phyloP scores from a whole-genome alignment of 1,140 invertebrate species.

The Parapsyche elsis region DNA sequence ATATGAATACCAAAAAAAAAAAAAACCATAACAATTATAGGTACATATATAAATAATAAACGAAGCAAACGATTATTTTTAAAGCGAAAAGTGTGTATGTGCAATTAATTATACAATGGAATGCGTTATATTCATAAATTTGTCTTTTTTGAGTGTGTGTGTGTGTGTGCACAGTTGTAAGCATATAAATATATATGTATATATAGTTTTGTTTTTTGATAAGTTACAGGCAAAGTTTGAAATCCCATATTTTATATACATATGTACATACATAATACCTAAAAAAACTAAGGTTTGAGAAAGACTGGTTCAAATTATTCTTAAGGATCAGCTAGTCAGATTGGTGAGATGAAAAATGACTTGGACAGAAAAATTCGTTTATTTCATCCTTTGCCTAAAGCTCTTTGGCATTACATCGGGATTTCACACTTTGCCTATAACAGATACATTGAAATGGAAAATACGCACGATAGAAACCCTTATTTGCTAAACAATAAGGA shows the following conservation, averaged over 20 bases:
- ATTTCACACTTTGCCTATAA: no score
- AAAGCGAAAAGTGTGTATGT: not conserved
- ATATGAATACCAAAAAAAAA: not conserved
- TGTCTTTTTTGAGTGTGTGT: no score
- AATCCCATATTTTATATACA: not conserved
- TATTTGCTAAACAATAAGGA: constrained; percentile 26
- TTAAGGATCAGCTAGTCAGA: not conserved
- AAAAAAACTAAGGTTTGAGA: not conserved
- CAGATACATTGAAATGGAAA: constrained; percentile 33
- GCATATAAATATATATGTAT: no score
- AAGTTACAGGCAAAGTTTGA: no score
- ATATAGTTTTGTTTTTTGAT: no score
- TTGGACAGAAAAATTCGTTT: not conserved
- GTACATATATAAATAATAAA: not conserved
- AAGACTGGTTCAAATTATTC: not conserved
- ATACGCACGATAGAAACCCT: constrained; percentile 23
- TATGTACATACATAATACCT: not conserved
- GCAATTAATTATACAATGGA: not conserved
- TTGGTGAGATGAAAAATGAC: not conserved
- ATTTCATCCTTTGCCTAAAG: no score
- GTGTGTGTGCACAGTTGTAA: no score
- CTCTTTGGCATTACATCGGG: no score
- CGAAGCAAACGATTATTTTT: not conserved
- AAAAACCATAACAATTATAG: not conserved
- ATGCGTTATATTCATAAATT: not conserved